A percentile compares a stretch with the other conserved stretches of the same genome.
Conservation (phyloP, 2,113 vertebrate species). For the Butorides virescens region DNA sequence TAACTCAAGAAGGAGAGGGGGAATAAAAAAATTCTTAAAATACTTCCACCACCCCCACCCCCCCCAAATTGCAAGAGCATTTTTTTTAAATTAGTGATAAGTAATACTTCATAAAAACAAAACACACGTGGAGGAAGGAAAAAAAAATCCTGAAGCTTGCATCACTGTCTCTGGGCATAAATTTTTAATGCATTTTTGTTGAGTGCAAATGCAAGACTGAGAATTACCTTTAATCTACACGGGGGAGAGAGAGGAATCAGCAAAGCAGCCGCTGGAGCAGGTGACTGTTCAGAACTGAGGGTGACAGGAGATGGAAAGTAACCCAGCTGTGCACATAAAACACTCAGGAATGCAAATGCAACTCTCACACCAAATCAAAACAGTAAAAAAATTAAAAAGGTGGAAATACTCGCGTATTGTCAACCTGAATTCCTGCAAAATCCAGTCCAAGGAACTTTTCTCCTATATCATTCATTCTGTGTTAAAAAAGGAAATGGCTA, state of each 20-base stretch:
- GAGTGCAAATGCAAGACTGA: neutral
- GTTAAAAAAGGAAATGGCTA: neutral
- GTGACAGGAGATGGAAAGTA: neutral
- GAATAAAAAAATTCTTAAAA: neutral
- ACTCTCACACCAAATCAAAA: neutral
- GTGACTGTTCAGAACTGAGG: neutral
- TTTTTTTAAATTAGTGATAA: neutral
- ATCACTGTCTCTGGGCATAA: neutral
- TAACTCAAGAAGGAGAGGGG: neutral
- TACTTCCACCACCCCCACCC: accelerated
- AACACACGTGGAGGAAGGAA: neutral
- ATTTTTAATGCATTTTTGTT: neutral
- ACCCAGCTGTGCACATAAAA: neutral
- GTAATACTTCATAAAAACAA: neutral
- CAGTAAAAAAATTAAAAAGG: neutral
- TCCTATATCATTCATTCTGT: neutral
- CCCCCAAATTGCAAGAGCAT: neutral
- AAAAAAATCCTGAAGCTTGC: neutral
- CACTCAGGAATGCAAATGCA: neutral
- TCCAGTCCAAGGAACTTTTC: neutral
- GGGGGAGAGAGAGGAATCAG: neutral
- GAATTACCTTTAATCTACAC: neutral
- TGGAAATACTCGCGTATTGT: neutral
- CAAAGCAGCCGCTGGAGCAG: neutral
- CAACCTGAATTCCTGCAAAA: neutral